phyloP scores from a whole-genome alignment of 2,113 vertebrate species.

The Cheirogaleus medius region DNA sequence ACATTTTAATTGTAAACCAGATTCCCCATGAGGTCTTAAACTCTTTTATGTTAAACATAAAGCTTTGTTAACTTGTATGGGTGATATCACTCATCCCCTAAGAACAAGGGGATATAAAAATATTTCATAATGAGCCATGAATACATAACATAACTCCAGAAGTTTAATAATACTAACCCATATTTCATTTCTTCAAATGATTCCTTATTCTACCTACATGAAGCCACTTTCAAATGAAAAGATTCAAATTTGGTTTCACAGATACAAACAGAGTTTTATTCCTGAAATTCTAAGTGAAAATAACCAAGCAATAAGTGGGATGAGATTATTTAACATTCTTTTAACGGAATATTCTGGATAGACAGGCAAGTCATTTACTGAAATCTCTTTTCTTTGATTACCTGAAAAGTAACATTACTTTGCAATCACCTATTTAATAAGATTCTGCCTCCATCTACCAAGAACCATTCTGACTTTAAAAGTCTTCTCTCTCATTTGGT shows the following conservation, averaged over 20 bases:
- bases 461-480: constrained; percentile 33
- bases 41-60: constrained; percentile 70
- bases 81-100: constrained; percentile 61
- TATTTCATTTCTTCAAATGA: constrained; percentile 57
- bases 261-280: constrained; percentile 32
- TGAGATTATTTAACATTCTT: constrained; percentile 36
- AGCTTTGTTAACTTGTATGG: constrained; percentile 54
- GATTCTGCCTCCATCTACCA: background rate
- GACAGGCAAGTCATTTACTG: constrained; percentile 35
- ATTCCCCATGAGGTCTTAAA: constrained; percentile 61
- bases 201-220: constrained; percentile 17
- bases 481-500: background rate
- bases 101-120: constrained; percentile 59
- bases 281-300: constrained; percentile 58
- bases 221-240: constrained; percentile 40
- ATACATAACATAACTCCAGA: constrained; percentile 50
- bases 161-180: constrained; percentile 51
- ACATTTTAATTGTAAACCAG: constrained; percentile 72
- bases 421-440: constrained; percentile 52
- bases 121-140: constrained; percentile 60
- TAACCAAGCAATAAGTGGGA: background rate
- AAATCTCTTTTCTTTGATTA: constrained; percentile 54
- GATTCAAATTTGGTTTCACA: constrained; percentile 41
- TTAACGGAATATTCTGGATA: constrained; percentile 29
- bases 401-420: constrained; percentile 41